These are phyloP conservation scores for Lymantria monacha DNA, from an alignment of 2,888 invertebrate species.

Conservation along the genomic window DNA sequence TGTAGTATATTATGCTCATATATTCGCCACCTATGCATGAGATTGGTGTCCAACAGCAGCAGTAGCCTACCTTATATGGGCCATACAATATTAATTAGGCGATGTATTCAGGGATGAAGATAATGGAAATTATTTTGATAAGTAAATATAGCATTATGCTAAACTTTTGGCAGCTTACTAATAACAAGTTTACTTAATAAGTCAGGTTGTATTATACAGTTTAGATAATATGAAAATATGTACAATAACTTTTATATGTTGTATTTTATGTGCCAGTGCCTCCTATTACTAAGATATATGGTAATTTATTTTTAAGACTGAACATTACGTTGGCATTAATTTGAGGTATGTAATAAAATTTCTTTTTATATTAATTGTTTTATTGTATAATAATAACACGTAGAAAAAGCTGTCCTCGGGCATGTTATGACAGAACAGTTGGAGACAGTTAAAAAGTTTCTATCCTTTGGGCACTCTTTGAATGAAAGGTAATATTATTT, in stretches of 20 bases:
- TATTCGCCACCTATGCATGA: no score
- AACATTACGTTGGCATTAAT: conserved; percentile 73
- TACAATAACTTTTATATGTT: conserved; percentile 38
- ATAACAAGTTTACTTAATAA: conserved; percentile 18
- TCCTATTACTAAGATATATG: conserved; percentile 62
- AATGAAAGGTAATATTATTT: no score
- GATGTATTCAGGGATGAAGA: neutral
- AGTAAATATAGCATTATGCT: neutral
- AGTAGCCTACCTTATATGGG: no score
- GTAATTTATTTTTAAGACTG: conserved; percentile 77
- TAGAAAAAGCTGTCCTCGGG: no score
- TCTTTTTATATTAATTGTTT: conserved; percentile 38
- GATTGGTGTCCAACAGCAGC: no score
- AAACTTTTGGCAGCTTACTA: conserved; percentile 5
- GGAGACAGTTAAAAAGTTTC: no score
- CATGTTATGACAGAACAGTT: no score
- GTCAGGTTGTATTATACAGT: conserved; percentile 50
- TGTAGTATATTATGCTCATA: no score
- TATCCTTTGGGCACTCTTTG: no score
- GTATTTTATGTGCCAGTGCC: conserved; percentile 65
- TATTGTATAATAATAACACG: conserved; percentile 3
- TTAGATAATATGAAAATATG: conserved; percentile 21
- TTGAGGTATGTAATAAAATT: conserved; percentile 62
- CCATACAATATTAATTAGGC: neutral
- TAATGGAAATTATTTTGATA: neutral